Evolutionary conservation across 2,797 vertebrate genomes (phyloP).

Genomic region (Molossus alvarezi): DNA sequence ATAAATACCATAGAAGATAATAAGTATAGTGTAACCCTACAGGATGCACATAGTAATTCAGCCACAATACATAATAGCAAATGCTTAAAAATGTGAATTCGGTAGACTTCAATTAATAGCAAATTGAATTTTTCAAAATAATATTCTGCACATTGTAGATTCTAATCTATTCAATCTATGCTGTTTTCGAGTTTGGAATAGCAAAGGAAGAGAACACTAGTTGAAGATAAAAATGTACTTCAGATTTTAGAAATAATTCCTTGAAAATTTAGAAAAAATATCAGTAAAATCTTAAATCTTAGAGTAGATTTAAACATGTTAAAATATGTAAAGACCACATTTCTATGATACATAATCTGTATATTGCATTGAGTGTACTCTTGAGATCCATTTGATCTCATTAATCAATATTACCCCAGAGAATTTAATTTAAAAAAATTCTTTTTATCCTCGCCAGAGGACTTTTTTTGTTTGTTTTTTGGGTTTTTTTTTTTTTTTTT

Average conservation of each 20-base stretch:
- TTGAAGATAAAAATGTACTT: not conserved
- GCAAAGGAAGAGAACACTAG: not conserved
- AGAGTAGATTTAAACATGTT: slow-evolving; percentile 9
- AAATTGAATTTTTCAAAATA: not conserved
- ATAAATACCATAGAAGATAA: not conserved
- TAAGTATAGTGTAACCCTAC: not conserved
- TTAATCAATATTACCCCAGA: not conserved
- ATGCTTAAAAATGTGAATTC: slow-evolving; percentile 13
- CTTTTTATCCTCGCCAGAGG: not conserved
- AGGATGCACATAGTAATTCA: not conserved
- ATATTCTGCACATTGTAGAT: not conserved
- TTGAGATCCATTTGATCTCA: not conserved
- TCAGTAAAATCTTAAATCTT: not conserved
- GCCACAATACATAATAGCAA: not conserved
- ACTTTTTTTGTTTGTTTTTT: too few species aligned
- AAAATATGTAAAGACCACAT: slow-evolving; percentile 14
- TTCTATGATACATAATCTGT: not conserved
- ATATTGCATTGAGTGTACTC: not conserved
- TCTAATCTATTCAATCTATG: not conserved
- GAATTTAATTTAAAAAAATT: not conserved
- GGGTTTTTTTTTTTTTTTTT: too few species aligned
- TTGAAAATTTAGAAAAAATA: slow-evolving; percentile 12
- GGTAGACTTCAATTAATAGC: not conserved
- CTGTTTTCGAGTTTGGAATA: not conserved
- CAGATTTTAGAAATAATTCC: slow-evolving; percentile 24